phyloP scores from a whole-genome alignment of 2,888 invertebrate species.

The Drosophila cognata region DNA sequence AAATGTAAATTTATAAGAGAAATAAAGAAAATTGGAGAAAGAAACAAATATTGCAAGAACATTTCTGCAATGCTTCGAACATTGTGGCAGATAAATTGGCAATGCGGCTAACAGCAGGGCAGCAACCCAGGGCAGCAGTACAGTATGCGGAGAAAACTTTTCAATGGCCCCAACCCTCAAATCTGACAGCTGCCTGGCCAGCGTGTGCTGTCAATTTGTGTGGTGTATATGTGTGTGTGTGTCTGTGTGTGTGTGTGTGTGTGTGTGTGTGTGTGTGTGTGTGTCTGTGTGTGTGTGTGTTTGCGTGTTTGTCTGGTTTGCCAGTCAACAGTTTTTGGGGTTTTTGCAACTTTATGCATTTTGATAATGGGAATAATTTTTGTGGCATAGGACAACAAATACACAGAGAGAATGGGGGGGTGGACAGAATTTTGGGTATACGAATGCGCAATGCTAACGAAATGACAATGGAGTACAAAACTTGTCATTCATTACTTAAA shows the following conservation, averaged over 20 bases:
- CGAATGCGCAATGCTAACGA: constrained; percentile 42
- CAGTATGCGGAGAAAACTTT: constrained; percentile 64
- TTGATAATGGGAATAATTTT: constrained; percentile 69
- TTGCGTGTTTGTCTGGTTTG: constrained; percentile 50
- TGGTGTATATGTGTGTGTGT: constrained; percentile 4
- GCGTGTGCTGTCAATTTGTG: constrained; percentile 29
- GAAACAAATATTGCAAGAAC: constrained; percentile 21
- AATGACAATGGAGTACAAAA: constrained; percentile 74
- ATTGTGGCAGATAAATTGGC: constrained; percentile 54
- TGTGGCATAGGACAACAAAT: constrained; percentile 28
- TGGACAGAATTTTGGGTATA: neutral
- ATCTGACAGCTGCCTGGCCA: constrained; percentile 46
- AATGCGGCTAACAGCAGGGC: constrained; percentile 46
- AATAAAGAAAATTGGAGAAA: constrained; percentile 5
- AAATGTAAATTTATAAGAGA: constrained; percentile 28
- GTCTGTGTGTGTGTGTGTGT: constrained; percentile 32
- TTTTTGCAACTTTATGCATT: constrained; percentile 66
- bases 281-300: constrained; percentile 7
- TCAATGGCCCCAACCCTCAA: constrained; percentile 56
- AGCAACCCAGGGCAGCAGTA: constrained; percentile 34
- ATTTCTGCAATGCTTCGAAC: constrained; percentile 24
- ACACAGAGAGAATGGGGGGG: neutral
- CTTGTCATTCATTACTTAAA: constrained; percentile 80
- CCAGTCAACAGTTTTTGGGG: constrained; percentile 64
- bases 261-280: constrained; percentile 14